Conservation (phyloP, 1,140 invertebrate genomes). For the Odontomachus brunneus region DNA sequence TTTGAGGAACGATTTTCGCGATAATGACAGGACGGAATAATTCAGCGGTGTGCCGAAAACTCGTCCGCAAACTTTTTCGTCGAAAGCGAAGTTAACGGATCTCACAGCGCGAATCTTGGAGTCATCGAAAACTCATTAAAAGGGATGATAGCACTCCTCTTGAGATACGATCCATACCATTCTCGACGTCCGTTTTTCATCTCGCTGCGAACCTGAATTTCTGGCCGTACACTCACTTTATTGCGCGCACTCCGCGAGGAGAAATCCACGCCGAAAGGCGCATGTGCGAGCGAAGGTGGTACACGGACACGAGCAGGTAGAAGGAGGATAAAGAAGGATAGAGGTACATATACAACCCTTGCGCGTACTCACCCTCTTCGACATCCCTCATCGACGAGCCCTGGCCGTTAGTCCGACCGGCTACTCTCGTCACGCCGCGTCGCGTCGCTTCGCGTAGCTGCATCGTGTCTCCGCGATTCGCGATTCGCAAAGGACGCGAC, state of each 20-base stretch:
- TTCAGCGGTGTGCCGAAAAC: too few species aligned
- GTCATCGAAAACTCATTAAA: too few species aligned
- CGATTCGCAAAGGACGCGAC: background rate
- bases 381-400: constrained; percentile 70
- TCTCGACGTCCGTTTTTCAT: background rate
- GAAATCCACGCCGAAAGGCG: constrained; percentile 71
- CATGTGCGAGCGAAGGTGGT: constrained; percentile 77
- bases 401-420: constrained; percentile 72
- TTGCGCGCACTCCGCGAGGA: constrained; percentile 44
- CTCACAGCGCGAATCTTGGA: too few species aligned
- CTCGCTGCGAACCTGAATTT: background rate
- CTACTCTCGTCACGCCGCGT: constrained; percentile 67
- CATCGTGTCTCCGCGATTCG: background rate
- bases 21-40: too few species aligned
- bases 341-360: constrained; percentile 53
- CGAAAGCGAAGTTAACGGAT: too few species aligned
- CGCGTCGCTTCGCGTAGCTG: constrained; percentile 27
- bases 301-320: constrained; percentile 32
- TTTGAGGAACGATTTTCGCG: too few species aligned
- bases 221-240: constrained; percentile 26
- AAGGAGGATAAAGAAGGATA: constrained; percentile 45
- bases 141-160: too few species aligned
- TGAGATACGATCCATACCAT: too few species aligned
- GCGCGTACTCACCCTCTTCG: constrained; percentile 45
- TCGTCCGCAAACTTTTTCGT: too few species aligned